phyloP scores from a whole-genome alignment of 2,888 invertebrate species.

The Arge pagana region DNA sequence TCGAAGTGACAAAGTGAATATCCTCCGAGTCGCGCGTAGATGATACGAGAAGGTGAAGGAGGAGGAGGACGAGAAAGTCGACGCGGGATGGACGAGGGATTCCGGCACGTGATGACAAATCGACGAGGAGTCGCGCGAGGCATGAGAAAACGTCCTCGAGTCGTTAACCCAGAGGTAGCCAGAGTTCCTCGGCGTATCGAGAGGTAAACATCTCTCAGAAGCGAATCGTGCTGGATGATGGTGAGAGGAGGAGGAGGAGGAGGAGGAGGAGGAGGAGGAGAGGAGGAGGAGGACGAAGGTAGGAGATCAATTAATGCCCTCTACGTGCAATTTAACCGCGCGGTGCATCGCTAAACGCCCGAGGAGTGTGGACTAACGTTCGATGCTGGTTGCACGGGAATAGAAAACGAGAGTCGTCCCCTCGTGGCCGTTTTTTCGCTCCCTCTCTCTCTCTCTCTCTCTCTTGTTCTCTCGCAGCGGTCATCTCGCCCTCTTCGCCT shows the following conservation, averaged over 20 bases:
- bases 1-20: slow-evolving; percentile 42
- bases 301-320: background rate
- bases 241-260: background rate
- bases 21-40: slow-evolving; percentile 32
- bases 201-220: too few relatives aligned
- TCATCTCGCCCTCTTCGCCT: slow-evolving; percentile 15
- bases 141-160: too few relatives aligned
- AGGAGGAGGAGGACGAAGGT: background rate
- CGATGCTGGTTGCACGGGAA: slow-evolving; percentile 31
- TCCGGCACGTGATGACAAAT: too few relatives aligned
- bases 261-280: background rate
- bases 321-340: slow-evolving; percentile 5
- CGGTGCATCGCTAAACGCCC: too few relatives aligned
- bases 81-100: background rate
- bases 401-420: slow-evolving; percentile 34
- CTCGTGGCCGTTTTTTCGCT: slow-evolving; percentile 27
- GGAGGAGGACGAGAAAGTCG: background rate
- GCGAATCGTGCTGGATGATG: slow-evolving; percentile 17
- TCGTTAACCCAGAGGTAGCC: too few relatives aligned
- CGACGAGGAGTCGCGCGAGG: too few relatives aligned
- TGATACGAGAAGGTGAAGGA: slow-evolving; percentile 17
- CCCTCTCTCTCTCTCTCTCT: too few relatives aligned
- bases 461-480: background rate
- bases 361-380: slow-evolving; percentile 35
- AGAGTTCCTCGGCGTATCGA: too few relatives aligned